These are phyloP conservation scores for Agrochola lota DNA, from an alignment of 2,888 invertebrate species.

Conservation along the genomic window DNA sequence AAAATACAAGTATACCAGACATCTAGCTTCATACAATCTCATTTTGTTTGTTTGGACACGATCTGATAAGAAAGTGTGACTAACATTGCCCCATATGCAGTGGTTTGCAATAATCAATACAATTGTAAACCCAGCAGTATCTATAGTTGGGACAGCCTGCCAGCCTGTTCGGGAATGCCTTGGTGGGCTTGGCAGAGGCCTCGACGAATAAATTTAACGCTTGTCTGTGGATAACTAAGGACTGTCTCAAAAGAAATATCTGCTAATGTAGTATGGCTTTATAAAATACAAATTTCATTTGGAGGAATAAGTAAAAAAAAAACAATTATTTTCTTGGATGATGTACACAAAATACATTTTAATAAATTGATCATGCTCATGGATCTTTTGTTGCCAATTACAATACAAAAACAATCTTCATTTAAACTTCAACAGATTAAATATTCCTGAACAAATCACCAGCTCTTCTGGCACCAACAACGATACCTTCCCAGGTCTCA, in stretches of 20 bases:
- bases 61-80: neutral
- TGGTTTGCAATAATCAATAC: neutral
- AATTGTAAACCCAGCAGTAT: neutral
- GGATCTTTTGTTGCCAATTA: neutral
- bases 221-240: too few species aligned
- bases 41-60: neutral
- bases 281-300: neutral
- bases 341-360: neutral
- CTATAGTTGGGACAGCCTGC: too few species aligned
- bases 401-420: too few species aligned
- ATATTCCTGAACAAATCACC: constrained; percentile 70
- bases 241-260: neutral
- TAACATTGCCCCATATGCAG: neutral
- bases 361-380: constrained; percentile 12
- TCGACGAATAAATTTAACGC: too few species aligned
- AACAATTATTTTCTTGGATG: too few species aligned
- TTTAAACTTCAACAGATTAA: constrained; percentile 5
- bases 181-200: neutral
- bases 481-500: constrained; percentile 91
- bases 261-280: neutral
- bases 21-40: neutral
- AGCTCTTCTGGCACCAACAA: constrained; percentile 84
- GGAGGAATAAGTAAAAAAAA: neutral
- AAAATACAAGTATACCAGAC: neutral
- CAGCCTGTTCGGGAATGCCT: too few species aligned